phyloP scores from a whole-genome alignment of 2,888 invertebrate genomes.

The Exephanes ischioxanthus region DNA sequence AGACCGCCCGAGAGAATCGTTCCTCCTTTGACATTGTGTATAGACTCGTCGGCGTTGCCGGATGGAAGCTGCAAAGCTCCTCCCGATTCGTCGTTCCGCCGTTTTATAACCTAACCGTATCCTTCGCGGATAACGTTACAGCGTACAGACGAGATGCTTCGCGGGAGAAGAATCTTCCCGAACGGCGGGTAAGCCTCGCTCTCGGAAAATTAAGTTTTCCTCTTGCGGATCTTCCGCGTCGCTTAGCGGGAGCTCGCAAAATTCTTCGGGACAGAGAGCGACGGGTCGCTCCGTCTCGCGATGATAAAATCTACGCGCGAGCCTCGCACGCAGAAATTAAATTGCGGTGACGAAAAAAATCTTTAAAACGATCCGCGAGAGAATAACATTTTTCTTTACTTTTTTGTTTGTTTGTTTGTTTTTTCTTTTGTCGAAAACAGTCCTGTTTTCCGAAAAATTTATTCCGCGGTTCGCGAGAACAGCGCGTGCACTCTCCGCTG shows the following conservation, averaged over 20 bases:
- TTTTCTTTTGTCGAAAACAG: too few species aligned
- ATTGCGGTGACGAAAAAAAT: neutral
- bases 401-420: too few species aligned
- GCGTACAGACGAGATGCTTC: neutral
- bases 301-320: neutral
- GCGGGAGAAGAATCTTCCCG: neutral
- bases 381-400: too few species aligned
- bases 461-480: too few species aligned
- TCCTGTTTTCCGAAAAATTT: neutral
- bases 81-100: neutral
- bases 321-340: neutral
- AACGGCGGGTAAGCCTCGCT: neutral
- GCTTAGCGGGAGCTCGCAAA: constrained; percentile 6
- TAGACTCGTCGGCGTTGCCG: constrained; percentile 16
- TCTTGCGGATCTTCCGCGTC: neutral
- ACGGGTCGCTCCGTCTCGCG: neutral
- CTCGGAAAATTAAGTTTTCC: constrained; percentile 23
- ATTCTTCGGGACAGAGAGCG: neutral
- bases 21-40: constrained; percentile 46
- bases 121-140: neutral
- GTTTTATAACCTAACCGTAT: neutral
- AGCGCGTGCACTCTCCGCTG: neutral
- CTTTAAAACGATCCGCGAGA: too few species aligned
- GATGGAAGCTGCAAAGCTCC: neutral
- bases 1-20: constrained; percentile 35